These are phyloP conservation scores for Acrossocheilus wenchowensis DNA, from an alignment of 2,797 vertebrate genomes.

Conservation along the genomic window DNA sequence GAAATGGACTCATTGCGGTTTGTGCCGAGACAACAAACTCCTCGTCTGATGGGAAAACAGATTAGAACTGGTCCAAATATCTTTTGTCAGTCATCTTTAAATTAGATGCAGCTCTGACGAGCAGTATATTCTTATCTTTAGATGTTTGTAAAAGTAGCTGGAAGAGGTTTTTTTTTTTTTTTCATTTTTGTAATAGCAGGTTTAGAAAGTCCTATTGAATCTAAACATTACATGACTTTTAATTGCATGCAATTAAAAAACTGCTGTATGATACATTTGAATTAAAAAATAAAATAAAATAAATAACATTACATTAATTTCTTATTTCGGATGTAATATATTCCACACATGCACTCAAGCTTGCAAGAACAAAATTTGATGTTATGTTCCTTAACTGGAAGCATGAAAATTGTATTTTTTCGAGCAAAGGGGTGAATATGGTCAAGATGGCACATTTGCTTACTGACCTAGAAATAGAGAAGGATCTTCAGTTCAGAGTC, in stretches of 20 bases:
- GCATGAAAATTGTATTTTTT: background rate
- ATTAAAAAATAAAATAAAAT: background rate
- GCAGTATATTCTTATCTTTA: conserved; percentile 64
- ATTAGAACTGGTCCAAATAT: conserved; percentile 73
- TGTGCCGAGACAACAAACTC: conserved; percentile 63
- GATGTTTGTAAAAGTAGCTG: conserved; percentile 55
- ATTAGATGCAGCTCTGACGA: conserved; percentile 73
- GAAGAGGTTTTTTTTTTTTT: conserved; percentile 10
- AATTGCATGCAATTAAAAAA: conserved; percentile 43
- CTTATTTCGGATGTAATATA: background rate
- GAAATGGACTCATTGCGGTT: conserved; percentile 67
- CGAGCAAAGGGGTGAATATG: background rate
- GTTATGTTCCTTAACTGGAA: background rate
- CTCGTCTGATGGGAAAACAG: conserved; percentile 75
- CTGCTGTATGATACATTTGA: background rate
- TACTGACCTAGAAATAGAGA: background rate
- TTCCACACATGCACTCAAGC: background rate
- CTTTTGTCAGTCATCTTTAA: conserved; percentile 74
- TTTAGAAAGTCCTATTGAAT: conserved; percentile 46
- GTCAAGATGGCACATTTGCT: background rate
- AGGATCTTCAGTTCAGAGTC: background rate
- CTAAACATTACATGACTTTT: conserved; percentile 40
- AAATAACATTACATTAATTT: background rate
- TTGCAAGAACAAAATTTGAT: background rate
- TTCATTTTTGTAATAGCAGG: conserved; percentile 37